Evolutionary conservation across 2,888 invertebrate species (phyloP).

Genomic region (Agriopis marginaria): DNA sequence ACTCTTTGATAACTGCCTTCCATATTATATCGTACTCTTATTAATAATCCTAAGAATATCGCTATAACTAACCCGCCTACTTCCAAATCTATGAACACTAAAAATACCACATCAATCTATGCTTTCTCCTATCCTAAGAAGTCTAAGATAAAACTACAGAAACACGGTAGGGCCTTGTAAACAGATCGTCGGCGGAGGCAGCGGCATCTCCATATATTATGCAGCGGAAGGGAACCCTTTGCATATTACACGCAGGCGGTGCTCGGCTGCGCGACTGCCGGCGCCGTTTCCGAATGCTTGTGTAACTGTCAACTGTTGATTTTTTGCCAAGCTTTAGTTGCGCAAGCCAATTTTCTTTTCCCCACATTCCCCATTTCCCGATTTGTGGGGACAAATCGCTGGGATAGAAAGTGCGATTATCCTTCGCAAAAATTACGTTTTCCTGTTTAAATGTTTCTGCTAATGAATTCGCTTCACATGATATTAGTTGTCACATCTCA

Average conservation of each 20-base stretch:
- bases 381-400: too few relatives aligned
- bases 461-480: too few relatives aligned
- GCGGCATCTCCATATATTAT: conserved; percentile 21
- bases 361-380: not conserved
- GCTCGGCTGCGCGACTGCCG: conserved; percentile 4
- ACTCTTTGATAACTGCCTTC: too few relatives aligned
- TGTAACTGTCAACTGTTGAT: not conserved
- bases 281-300: conserved; percentile 4
- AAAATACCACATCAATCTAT: not conserved
- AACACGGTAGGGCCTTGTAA: conserved; percentile 7
- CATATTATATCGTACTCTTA: too few relatives aligned
- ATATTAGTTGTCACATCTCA: too few relatives aligned
- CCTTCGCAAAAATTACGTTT: too few relatives aligned
- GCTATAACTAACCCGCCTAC: too few relatives aligned
- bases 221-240: conserved; percentile 18
- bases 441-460: too few relatives aligned
- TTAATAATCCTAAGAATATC: not conserved
- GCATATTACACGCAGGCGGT: conserved; percentile 26
- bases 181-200: conserved; percentile 18
- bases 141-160: not conserved
- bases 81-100: not conserved
- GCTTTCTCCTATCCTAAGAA: not conserved
- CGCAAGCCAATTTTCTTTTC: not conserved
- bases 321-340: not conserved
- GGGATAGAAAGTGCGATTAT: too few relatives aligned